A percentile compares a stretch with the other conserved stretches of the same genome.
Conservation (phyloP, 2,888 invertebrate genomes). For the Punctoribates punctum region DNA sequence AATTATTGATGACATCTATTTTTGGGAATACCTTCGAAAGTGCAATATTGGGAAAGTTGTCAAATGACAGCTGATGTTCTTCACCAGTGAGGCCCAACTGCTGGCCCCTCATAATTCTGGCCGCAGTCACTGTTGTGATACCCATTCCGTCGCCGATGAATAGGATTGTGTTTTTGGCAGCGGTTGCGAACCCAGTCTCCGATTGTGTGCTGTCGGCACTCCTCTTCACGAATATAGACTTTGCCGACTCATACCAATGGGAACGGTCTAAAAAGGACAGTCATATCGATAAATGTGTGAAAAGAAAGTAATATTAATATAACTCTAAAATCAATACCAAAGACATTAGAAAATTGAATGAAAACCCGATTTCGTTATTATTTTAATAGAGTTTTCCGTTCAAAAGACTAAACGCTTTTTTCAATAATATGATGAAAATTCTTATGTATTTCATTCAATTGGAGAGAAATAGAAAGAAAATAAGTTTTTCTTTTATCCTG, state of each 20-base stretch:
- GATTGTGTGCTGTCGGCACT: slow-evolving; percentile 38
- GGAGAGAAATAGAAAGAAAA: too few relatives aligned
- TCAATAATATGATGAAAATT: too few relatives aligned
- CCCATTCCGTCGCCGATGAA: slow-evolving; percentile 79
- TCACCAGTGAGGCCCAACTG: slow-evolving; percentile 45
- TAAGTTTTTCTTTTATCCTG: too few relatives aligned
- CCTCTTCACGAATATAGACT: slow-evolving; percentile 43
- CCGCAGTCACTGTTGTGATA: slow-evolving; percentile 67
- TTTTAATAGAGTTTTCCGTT: too few relatives aligned
- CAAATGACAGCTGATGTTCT: slow-evolving; percentile 48
- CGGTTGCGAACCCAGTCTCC: slow-evolving; percentile 42
- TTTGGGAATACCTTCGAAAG: slow-evolving; percentile 46
- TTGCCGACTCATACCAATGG: slow-evolving; percentile 47
- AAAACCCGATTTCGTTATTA: too few relatives aligned
- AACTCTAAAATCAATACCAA: not conserved
- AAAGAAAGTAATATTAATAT: not conserved
- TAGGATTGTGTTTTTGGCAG: slow-evolving; percentile 64
- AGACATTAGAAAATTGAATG: too few relatives aligned
- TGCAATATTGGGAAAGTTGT: slow-evolving; percentile 48
- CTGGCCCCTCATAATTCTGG: slow-evolving; percentile 66
- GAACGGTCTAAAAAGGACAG: slow-evolving; percentile 42
- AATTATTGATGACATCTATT: not conserved
- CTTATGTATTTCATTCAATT: too few relatives aligned
- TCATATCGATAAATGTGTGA: too few relatives aligned
- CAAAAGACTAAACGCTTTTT: too few relatives aligned